Conservation (phyloP, 1,140 invertebrate species). For the Ceratoteleas bidentatus region DNA sequence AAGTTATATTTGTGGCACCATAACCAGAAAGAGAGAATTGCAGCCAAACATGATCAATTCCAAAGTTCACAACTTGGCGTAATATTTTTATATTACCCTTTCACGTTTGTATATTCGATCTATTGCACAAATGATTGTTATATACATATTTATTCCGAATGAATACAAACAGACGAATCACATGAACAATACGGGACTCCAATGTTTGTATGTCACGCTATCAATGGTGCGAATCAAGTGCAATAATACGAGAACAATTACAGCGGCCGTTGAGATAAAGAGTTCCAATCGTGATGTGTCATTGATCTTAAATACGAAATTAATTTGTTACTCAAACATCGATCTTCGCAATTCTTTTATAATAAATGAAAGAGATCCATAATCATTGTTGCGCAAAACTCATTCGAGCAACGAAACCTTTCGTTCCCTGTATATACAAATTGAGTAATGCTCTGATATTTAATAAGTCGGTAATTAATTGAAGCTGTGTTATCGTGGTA, state of each 20-base stretch:
- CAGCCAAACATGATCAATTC: too few species aligned
- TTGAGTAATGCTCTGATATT: too few species aligned
- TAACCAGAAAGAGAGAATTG: too few species aligned
- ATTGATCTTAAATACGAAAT: neutral
- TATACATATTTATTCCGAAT: neutral
- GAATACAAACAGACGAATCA: too few species aligned
- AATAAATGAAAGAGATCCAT: neutral
- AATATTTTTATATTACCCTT: too few species aligned
- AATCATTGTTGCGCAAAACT: neutral
- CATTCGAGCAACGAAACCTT: neutral
- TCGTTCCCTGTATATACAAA: neutral
- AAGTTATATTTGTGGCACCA: too few species aligned
- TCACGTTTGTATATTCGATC: too few species aligned
- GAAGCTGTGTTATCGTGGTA: too few species aligned
- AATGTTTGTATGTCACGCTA: conserved; percentile 1
- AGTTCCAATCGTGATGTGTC: conserved; percentile 1
- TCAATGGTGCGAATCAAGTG: neutral
- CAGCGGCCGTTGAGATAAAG: conserved; percentile 2
- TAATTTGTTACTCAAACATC: neutral
- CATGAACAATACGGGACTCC: neutral
- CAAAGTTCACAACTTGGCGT: too few species aligned
- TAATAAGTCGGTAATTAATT: too few species aligned
- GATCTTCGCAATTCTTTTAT: neutral
- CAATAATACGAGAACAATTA: neutral
- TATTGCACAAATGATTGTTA: neutral